These are phyloP conservation scores for Panurus biarmicus DNA, from an alignment of 2,113 vertebrate genomes.

Conservation along the genomic window DNA sequence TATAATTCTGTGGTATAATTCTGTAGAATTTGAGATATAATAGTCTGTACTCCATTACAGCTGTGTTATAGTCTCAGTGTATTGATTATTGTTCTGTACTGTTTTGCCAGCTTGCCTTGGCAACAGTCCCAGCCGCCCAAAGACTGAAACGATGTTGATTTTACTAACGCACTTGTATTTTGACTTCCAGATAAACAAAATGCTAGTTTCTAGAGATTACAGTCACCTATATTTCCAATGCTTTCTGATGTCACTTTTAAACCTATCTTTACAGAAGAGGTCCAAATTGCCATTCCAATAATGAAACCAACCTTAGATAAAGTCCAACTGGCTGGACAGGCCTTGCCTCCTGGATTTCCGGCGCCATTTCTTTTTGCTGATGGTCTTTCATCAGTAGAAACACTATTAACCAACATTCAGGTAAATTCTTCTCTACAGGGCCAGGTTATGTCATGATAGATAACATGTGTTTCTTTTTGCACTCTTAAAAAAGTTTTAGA, in stretches of 20 bases:
- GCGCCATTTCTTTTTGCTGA: slow-evolving; percentile 90
- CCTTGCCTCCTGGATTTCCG: slow-evolving; percentile 84
- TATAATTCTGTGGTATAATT: background rate
- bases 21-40: background rate
- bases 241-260: slow-evolving; percentile 42
- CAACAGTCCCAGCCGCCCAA: background rate
- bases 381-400: slow-evolving; percentile 90
- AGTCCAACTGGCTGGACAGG: slow-evolving; percentile 78
- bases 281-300: slow-evolving; percentile 81
- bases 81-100: background rate
- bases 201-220: background rate
- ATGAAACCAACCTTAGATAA: slow-evolving; percentile 85
- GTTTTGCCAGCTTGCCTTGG: background rate
- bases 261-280: slow-evolving; percentile 77
- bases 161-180: background rate
- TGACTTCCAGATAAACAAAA: background rate
- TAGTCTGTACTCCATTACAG: background rate
- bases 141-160: background rate
- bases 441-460: background rate
- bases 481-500: background rate
- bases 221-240: background rate
- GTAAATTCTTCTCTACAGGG: slow-evolving; percentile 64
- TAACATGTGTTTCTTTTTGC: background rate
- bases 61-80: background rate
- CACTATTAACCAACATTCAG: slow-evolving; percentile 96